Percentiles rank a stretch among this genome's conserved stretches.
Conservation (phyloP, 2,797 vertebrate genomes). For the Coracias cyanogaster region DNA sequence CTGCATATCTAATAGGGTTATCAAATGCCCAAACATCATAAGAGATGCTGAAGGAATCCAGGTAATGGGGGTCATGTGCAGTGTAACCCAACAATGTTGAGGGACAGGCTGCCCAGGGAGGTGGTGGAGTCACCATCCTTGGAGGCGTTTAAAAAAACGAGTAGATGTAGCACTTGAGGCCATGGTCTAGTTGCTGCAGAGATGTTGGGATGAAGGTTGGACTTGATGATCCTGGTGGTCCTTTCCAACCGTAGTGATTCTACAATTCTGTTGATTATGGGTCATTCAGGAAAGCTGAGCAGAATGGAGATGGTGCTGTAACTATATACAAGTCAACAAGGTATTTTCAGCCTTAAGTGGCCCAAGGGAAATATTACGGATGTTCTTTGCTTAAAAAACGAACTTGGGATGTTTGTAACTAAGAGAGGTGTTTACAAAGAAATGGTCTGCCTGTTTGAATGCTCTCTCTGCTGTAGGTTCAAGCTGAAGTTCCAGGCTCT, state of each 20-base stretch:
- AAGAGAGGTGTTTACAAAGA: background rate
- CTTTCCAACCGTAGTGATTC: no score
- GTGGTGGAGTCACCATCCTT: no score
- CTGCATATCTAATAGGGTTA: background rate
- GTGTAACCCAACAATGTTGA: background rate
- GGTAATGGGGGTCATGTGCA: background rate
- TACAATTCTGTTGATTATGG: background rate
- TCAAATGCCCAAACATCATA: background rate
- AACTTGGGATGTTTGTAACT: background rate
- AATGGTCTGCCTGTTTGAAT: rapidly evolving
- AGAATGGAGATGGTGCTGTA: background rate
- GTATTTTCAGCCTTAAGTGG: background rate
- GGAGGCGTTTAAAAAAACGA: no score
- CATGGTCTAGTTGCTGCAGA: no score
- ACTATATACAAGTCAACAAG: background rate
- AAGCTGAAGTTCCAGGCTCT: slow-evolving; percentile 85
- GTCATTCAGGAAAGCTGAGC: background rate
- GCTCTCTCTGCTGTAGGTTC: slow-evolving; percentile 73
- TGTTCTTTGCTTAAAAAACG: background rate
- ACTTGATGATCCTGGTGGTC: no score
- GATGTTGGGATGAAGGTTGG: no score
- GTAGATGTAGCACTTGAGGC: no score
- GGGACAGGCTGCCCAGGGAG: no score
- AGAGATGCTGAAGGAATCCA: background rate
- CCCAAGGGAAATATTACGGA: background rate